Evolutionary conservation across 1,140 invertebrate species (phyloP), one percentile per base, ranked within the genome.

Genomic region (Vanessa tameamea): DNA sequence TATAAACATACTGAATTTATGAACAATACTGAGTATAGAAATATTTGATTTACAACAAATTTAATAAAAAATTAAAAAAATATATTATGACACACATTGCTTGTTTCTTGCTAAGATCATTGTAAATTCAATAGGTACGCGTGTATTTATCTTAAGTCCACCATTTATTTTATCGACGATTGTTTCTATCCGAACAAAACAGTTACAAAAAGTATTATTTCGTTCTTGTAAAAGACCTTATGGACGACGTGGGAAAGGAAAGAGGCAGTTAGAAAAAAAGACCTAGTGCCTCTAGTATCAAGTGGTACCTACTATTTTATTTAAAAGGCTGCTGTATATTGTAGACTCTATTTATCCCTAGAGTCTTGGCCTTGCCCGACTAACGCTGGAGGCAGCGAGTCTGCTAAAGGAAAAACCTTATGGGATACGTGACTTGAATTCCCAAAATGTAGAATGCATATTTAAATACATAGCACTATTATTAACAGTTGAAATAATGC

Each of bases 261-360:
- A 53, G 2, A 23, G 9, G 53, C 9, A 20, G 53, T 20, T 55
- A 48, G 11, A 5, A 48, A 55, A 20, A 12, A 23, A 57, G 23
- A 57, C 0, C 9, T 12, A 57, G 20, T 57, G 20, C 23, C 15
- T 57, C 9, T 9, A 65, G 23, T 14, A 9, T 15, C 47, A 61
- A 57, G 55, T 48, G 65, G 16, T 63, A 51, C 16, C 51, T 64
- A n/a, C 75, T 81, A 76, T 73, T 72, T 80, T 80, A 79, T 84
- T 80, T 68, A 77, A 64, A 53, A 76, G 50, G 69, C 69, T 77
- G 66, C 51, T 67, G n/a, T 47, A 65, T 72, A 63, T 68, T 37
- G 9, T 51, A n/a, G 37, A 31, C 26, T 31, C 47, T 67, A 57
- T 11, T 48, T 59, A 67, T 67, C 69, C 68, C 69, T 61, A 55